A percentile compares a stretch with the other conserved stretches of the same genome.
phyloP scores from a whole-genome alignment of 2,113 vertebrate species.

The Lepus europaeus region DNA sequence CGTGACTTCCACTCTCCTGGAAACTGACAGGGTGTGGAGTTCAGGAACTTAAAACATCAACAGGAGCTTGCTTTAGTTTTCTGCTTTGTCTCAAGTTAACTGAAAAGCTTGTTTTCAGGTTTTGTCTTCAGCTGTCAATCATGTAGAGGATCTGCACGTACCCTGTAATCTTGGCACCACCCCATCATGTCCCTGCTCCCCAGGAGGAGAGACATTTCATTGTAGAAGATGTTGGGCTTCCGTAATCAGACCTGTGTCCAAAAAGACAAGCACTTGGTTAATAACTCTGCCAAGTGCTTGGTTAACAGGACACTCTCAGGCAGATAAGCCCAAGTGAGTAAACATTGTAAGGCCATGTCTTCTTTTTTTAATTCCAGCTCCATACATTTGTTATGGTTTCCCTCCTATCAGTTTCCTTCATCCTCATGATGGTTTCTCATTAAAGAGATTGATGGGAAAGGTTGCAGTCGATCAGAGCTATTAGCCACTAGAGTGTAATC shows the following conservation, averaged over 20 bases:
- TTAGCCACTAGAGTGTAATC: conserved; percentile 66
- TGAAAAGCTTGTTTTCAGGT: conserved; percentile 12
- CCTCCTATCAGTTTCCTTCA: conserved; percentile 62
- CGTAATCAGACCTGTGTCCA: conserved; percentile 15
- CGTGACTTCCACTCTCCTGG: background rate
- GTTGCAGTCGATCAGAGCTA: conserved; percentile 62
- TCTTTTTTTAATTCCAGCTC: background rate
- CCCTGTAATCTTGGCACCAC: background rate
- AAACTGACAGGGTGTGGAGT: background rate
- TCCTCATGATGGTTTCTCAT: conserved; percentile 67
- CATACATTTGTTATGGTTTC: conserved; percentile 1
- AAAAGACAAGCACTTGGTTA: conserved; percentile 8
- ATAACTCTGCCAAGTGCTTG: conserved; percentile 30
- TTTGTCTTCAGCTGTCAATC: conserved; percentile 45
- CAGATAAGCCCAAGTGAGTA: background rate
- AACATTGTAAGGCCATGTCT: background rate
- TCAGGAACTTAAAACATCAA: background rate
- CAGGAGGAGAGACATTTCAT: background rate
- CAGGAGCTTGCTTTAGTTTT: background rate
- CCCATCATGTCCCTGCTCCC: background rate
- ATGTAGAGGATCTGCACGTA: background rate
- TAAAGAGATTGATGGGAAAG: conserved; percentile 61
- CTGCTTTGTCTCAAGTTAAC: conserved; percentile 10
- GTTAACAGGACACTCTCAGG: background rate
- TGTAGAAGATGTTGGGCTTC: background rate